phyloP scores from a whole-genome alignment of 2,888 invertebrate genomes.

The Chloroclystis v-ata region DNA sequence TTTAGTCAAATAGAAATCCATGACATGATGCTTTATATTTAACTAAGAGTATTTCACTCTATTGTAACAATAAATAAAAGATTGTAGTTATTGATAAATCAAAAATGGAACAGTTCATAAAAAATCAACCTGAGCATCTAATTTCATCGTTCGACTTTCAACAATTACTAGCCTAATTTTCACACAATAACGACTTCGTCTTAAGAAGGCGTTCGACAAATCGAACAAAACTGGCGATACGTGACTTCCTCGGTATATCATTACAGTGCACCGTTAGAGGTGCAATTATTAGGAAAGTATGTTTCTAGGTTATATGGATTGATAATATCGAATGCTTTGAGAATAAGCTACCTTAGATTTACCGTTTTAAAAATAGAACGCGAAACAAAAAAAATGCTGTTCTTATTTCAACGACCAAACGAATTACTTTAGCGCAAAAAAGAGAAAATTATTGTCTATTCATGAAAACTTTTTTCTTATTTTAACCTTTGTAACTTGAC shows the following conservation, averaged over 20 bases:
- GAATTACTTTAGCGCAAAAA: no score
- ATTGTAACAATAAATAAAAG: no score
- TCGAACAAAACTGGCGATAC: conserved; percentile 32
- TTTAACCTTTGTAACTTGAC: no score
- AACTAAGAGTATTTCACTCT: no score
- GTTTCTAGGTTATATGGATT: conserved; percentile 14
- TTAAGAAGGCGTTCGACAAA: conserved; percentile 14
- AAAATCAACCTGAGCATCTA: not conserved
- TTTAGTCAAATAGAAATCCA: no score
- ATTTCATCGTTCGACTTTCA: not conserved
- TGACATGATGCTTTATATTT: no score
- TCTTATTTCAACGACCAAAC: no score
- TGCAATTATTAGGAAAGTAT: conserved; percentile 42
- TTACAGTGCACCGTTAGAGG: conserved; percentile 25
- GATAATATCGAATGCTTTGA: not conserved
- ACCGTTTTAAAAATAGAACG: no score
- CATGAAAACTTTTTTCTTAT: no score
- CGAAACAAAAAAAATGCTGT: no score
- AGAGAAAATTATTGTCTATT: no score
- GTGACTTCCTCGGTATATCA: conserved; percentile 41
- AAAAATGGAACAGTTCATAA: not conserved
- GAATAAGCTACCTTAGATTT: no score
- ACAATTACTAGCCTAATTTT: not conserved
- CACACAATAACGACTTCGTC: not conserved
- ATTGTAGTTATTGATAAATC: not conserved